phyloP scores from a whole-genome alignment of 1,140 invertebrate species.

The Lepidurus apus region DNA sequence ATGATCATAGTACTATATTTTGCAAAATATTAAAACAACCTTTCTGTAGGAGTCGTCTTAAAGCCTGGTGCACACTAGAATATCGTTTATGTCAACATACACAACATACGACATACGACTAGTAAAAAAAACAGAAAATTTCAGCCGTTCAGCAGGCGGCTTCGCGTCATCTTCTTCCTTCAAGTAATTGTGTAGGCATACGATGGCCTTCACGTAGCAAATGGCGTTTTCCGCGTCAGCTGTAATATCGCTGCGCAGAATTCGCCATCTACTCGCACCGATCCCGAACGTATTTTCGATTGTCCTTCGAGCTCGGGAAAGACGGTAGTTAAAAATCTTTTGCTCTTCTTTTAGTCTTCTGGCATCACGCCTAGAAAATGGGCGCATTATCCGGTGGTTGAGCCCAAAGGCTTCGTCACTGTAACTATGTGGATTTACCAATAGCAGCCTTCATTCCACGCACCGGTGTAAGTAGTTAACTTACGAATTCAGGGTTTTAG shows the following conservation, averaged over 20 bases:
- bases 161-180: not conserved
- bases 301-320: slow-evolving; percentile 39
- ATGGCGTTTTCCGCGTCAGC: not conserved
- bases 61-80: too few relatives aligned
- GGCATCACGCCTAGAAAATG: slow-evolving; percentile 1
- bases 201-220: slow-evolving; percentile 23
- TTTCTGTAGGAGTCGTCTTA: too few relatives aligned
- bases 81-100: too few relatives aligned
- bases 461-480: too few relatives aligned
- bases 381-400: not conserved
- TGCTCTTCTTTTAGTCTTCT: slow-evolving; percentile 30
- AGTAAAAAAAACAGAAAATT: too few relatives aligned
- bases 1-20: too few relatives aligned
- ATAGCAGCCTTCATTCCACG: too few relatives aligned
- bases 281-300: slow-evolving; percentile 43
- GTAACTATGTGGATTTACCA: too few relatives aligned
- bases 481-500: too few relatives aligned
- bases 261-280: slow-evolving; percentile 34
- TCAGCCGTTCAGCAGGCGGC: not conserved
- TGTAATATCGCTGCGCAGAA: slow-evolving; percentile 34
- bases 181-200: slow-evolving; percentile 34
- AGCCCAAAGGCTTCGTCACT: slow-evolving; percentile 23
- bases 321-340: slow-evolving; percentile 43
- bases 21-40: too few relatives aligned
- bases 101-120: too few relatives aligned